Conservation (phyloP, 2,797 vertebrate species). For the Tachyglossus aculeatus region DNA sequence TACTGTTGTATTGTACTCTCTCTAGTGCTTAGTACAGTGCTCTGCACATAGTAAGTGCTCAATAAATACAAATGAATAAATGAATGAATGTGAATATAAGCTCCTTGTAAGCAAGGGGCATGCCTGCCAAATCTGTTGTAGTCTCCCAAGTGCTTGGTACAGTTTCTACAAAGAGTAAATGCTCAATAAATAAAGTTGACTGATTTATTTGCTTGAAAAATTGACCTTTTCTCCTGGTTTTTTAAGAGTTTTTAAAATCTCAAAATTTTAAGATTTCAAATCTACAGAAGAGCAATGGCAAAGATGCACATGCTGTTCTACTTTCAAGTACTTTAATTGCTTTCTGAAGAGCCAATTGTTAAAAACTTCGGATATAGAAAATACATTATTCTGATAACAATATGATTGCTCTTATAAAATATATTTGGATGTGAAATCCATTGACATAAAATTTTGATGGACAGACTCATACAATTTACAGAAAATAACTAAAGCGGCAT, state of each 20-base stretch:
- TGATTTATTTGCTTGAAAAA: conserved; percentile 19
- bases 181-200: not conserved
- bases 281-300: not conserved
- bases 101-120: not conserved
- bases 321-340: conserved; percentile 35
- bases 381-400: conserved; percentile 22
- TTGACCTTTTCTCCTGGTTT: not conserved
- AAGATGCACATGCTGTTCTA: conserved; percentile 9
- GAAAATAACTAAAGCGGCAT: conserved; percentile 3
- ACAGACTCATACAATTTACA: conserved; percentile 5
- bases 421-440: conserved; percentile 3
- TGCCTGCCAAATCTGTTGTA: not conserved
- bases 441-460: not conserved
- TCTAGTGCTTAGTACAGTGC: too few species aligned
- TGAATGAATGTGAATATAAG: too few species aligned
- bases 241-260: not conserved
- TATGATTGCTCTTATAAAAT: conserved; percentile 23
- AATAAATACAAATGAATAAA: too few species aligned
- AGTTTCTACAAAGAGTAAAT: not conserved
- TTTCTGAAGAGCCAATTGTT: conserved; percentile 53
- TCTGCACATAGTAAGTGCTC: too few species aligned
- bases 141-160: not conserved
- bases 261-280: not conserved
- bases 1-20: too few species aligned
- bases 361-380: conserved; percentile 6